A percentile compares a stretch with the other conserved stretches of the same genome.
phyloP scores from a whole-genome alignment of 2,797 vertebrate genomes.

The Phrynocephalus forsythii region DNA sequence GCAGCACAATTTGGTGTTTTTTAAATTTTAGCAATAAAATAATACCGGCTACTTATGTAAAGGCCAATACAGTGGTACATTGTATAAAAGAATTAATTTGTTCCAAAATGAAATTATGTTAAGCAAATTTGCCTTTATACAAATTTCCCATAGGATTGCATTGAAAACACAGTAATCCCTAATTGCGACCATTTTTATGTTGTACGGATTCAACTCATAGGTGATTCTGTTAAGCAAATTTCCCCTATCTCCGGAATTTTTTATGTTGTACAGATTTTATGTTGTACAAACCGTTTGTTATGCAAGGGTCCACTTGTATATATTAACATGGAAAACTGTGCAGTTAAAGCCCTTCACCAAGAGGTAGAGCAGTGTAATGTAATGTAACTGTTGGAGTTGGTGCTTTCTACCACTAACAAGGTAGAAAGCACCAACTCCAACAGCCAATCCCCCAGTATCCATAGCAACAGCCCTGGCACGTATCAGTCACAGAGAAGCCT shows the following conservation, averaged over 20 bases:
- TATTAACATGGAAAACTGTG: not conserved
- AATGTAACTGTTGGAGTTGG: too few species aligned
- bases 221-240: too few species aligned
- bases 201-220: too few species aligned
- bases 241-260: too few species aligned
- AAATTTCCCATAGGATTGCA: too few species aligned
- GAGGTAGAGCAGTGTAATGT: not conserved
- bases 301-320: not conserved
- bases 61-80: too few species aligned
- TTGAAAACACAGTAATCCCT: not conserved
- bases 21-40: conserved; percentile 64
- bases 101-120: too few species aligned
- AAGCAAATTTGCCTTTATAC: too few species aligned
- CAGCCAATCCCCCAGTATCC: not conserved
- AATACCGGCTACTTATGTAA: conserved; percentile 1
- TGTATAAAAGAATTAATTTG: too few species aligned
- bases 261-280: too few species aligned
- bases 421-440: not conserved
- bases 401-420: not conserved
- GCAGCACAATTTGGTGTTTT: conserved; percentile 49
- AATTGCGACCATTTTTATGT: too few species aligned
- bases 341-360: not conserved
- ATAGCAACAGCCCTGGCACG: not conserved
- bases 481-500: not conserved
- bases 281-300: too few species aligned